Conservation (phyloP, 1,140 invertebrate species). For the Heliconius hermathena region DNA sequence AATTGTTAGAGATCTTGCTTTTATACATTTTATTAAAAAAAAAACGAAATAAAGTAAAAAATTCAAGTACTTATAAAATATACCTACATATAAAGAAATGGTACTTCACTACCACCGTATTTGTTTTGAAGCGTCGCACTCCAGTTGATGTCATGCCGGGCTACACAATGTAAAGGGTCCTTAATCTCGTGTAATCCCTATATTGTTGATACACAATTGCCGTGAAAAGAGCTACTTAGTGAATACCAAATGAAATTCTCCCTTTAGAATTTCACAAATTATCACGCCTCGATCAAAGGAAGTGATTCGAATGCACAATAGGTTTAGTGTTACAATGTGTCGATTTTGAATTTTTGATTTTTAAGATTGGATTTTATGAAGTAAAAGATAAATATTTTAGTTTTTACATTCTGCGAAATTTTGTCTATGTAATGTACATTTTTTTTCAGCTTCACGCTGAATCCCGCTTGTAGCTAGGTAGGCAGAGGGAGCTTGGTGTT, state of each 20-base stretch:
- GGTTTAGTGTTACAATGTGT: constrained; percentile 70
- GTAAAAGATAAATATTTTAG: not conserved
- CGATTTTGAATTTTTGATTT: constrained; percentile 36
- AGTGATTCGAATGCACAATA: constrained; percentile 59
- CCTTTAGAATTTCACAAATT: constrained; percentile 57
- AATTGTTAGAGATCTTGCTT: too few relatives aligned
- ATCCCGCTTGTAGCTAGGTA: too few relatives aligned
- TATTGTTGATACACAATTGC: constrained; percentile 77
- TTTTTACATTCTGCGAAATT: not conserved
- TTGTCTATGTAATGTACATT: not conserved
- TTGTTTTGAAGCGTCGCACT: constrained; percentile 50
- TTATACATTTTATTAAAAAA: not conserved
- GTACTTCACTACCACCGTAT: constrained; percentile 47
- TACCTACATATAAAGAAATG: not conserved
- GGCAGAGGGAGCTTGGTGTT: too few relatives aligned
- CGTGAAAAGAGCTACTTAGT: constrained; percentile 76
- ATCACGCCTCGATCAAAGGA: constrained; percentile 75
- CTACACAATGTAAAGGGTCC: constrained; percentile 57
- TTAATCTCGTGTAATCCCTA: constrained; percentile 72
- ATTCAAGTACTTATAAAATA: not conserved
- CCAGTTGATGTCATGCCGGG: constrained; percentile 38
- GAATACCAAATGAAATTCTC: constrained; percentile 53
- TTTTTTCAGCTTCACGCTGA: too few relatives aligned
- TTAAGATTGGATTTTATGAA: constrained; percentile 22
- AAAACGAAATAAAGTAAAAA: not conserved